These are phyloP conservation scores for Entelurus aequoreus DNA, from an alignment of 2,113 vertebrate genomes.

Conservation along the genomic window DNA sequence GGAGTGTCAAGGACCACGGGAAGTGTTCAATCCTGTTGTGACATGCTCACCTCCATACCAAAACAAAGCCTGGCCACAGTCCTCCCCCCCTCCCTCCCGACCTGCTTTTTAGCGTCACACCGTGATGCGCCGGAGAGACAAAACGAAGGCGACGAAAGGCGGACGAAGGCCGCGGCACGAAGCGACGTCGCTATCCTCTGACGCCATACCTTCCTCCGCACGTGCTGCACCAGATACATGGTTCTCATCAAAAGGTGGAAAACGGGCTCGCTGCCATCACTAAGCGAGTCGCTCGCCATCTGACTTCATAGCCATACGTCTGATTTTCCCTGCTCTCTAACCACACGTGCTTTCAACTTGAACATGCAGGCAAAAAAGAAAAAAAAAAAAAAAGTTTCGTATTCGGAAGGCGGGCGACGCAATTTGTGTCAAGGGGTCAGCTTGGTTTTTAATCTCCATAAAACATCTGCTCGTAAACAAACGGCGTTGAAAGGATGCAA, in stretches of 20 bases:
- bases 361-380: constrained; percentile 27
- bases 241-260: constrained; percentile 54
- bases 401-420: constrained; percentile 5
- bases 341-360: constrained; percentile 34
- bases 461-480: constrained; percentile 55
- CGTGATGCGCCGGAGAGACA: neutral
- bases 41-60: constrained; percentile 46
- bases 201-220: constrained; percentile 39
- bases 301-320: constrained; percentile 50
- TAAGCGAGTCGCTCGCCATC: constrained; percentile 28
- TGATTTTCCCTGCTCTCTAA: constrained; percentile 6
- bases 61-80: constrained; percentile 31
- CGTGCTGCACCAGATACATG: constrained; percentile 54
- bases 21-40: constrained; percentile 64
- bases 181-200: constrained; percentile 39
- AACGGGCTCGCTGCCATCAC: constrained; percentile 38
- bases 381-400: constrained; percentile 1
- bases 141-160: constrained; percentile 6
- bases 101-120: constrained; percentile 29
- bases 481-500: constrained; percentile 43
- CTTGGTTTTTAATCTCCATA: constrained; percentile 17
- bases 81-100: constrained; percentile 6
- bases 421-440: constrained; percentile 5
- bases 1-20: constrained; percentile 51
- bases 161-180: constrained; percentile 26